phyloP scores from a whole-genome alignment of 2,888 invertebrate genomes.

The Caenorhabditis sp. region DNA sequence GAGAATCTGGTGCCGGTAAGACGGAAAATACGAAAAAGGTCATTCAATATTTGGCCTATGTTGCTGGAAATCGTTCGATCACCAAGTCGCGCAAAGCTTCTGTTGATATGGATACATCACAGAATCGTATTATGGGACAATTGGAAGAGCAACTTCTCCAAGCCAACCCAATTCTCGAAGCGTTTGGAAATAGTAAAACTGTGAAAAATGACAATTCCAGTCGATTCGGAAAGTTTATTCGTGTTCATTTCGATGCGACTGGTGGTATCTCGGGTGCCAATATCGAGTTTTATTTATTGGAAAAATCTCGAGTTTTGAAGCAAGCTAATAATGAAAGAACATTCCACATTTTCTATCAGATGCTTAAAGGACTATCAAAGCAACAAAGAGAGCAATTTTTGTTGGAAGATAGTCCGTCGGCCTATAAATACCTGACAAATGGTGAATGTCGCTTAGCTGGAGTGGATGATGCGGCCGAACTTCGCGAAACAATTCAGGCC shows the following conservation, averaged over 20 bases:
- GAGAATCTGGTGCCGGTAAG: conserved; percentile 99
- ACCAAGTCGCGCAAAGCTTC: conserved; percentile 20
- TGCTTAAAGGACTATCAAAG: conserved; percentile 84
- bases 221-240: conserved; percentile 99
- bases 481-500: conserved; percentile 89
- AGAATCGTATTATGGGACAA: conserved; percentile 78
- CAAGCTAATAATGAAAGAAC: conserved; percentile 96
- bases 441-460: conserved; percentile 83
- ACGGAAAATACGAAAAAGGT: conserved; percentile 99
- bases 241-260: conserved; percentile 98
- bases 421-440: conserved; percentile 89
- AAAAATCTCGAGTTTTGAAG: conserved; percentile 97
- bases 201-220: conserved; percentile 99
- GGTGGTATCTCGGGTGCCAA: conserved; percentile 99
- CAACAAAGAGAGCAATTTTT: conserved; percentile 77
- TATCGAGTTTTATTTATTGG: conserved; percentile 97
- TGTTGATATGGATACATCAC: conserved; percentile 43
- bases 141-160: conserved; percentile 97
- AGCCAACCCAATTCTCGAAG: conserved; percentile 99
- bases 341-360: conserved; percentile 99
- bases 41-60: conserved; percentile 98
- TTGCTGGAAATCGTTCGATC: conserved; percentile 81
- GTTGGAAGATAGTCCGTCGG: conserved; percentile 88
- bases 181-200: conserved; percentile 99
- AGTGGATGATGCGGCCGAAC: conserved; percentile 89